phyloP scores from a whole-genome alignment of 2,888 invertebrate species.

The Nomada ferruginata region DNA sequence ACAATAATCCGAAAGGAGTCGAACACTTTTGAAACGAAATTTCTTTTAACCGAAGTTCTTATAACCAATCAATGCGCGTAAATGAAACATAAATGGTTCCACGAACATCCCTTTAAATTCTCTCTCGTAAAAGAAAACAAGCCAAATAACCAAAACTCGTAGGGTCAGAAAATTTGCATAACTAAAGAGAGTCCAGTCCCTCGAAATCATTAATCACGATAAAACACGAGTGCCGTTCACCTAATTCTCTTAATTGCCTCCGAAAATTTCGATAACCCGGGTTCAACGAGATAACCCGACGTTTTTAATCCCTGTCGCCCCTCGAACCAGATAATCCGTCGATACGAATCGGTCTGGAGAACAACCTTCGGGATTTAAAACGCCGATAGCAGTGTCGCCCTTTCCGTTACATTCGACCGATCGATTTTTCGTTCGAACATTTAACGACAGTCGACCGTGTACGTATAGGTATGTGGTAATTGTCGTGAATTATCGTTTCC shows the following conservation, averaged over 20 bases:
- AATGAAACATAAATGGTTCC: no score
- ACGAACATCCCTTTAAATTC: no score
- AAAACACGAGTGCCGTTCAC: not conserved
- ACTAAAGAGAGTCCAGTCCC: not conserved
- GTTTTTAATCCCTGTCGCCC: slow-evolving; percentile 4
- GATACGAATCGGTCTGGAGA: not conserved
- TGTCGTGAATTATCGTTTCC: slow-evolving; percentile 49
- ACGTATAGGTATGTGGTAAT: slow-evolving; percentile 21
- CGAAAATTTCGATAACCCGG: not conserved
- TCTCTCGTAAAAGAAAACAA: no score
- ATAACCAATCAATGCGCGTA: no score
- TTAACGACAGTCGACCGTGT: slow-evolving; percentile 7
- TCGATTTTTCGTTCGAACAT: slow-evolving; percentile 26
- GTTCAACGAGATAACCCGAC: not conserved
- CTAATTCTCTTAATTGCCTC: slow-evolving; percentile 9
- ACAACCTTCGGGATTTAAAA: not conserved
- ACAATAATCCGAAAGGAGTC: no score
- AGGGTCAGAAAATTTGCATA: no score
- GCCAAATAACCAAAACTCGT: no score
- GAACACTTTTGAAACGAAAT: no score
- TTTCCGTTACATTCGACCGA: slow-evolving; percentile 1
- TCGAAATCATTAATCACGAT: slow-evolving; percentile 1
- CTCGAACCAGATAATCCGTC: slow-evolving; percentile 20
- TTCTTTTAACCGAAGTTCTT: no score
- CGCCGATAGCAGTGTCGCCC: not conserved